Evolutionary conservation across 2,113 vertebrate genomes (phyloP), one percentile per base, ranked within the genome.

Genomic region (Osmerus eperlanus): DNA sequence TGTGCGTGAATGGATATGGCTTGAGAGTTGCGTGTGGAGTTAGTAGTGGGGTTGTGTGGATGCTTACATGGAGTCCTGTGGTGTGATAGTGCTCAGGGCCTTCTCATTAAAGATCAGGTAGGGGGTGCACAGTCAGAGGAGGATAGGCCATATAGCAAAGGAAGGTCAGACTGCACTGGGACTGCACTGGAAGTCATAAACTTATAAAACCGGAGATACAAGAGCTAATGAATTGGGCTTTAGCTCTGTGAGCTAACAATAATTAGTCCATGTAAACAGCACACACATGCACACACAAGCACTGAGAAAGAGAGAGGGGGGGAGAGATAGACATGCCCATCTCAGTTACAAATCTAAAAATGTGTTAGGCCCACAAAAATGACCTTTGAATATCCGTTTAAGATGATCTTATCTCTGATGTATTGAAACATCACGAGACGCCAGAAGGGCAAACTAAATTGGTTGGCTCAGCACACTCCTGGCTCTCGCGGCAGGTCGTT

Each of bases 401-500:
- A 16, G 2, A 16, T 15, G 13, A 3, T 19, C 15, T 63, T 71
- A 52, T 59, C 64, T 73, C 52, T 19, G 58, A 61, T 63, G 58
- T 82, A 80, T 82, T 81, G 68, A 84, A 80, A 78, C 65, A 77
- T 82, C 81, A 83, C 52, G 68, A 81, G 79, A 86, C 80, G 77
- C 76, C 82, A 84, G 85, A 88, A 83, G 81, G 84, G 74, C 61
- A 65, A 75, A 87, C 83, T 87, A 87, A 83, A 88, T 81, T 77
- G 85, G 76, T 67, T 66, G 67, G 69, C 78, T 76, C 81, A 72
- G 75, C 18, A 65, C 73, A 81, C 85, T 51, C 79, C 81, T 86
- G 78, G 77, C 89, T 79, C 89, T 82, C 81, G 85, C 88, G 77
- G 85, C 92, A 93, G 94, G 92, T 91, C 74, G 80, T 94, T 89